These are phyloP conservation scores for Budorcas taxicolor DNA, from an alignment of 2,113 vertebrate species.

Conservation along the genomic window DNA sequence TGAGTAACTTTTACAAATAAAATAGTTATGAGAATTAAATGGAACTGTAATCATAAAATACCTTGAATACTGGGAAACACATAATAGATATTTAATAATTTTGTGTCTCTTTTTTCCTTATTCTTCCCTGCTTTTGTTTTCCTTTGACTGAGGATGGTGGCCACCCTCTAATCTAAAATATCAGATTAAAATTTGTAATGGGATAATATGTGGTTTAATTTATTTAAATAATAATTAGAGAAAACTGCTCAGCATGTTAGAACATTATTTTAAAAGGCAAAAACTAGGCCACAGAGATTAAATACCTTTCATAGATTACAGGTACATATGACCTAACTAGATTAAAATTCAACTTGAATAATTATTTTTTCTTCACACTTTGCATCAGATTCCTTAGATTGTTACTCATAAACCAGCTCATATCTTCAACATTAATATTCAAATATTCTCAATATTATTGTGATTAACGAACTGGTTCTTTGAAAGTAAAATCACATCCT, in stretches of 20 bases:
- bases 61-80: not conserved
- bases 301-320: not conserved
- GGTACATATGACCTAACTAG: not conserved
- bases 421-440: not conserved
- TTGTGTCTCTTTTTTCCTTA: not conserved
- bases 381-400: not conserved
- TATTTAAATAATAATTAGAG: not conserved
- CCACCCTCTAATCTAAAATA: not conserved
- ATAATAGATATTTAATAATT: not conserved
- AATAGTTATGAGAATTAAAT: not conserved
- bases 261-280: not conserved
- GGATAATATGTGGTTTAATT: not conserved
- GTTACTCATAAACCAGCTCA: not conserved
- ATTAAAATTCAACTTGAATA: not conserved
- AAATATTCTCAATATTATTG: constrained; percentile 19
- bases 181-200: not conserved
- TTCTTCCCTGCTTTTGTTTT: not conserved
- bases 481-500: constrained; percentile 1
- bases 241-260: not conserved
- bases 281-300: not conserved
- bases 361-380: not conserved
- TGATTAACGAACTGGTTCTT: constrained; percentile 15
- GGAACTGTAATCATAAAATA: not conserved
- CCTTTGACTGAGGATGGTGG: fast-evolving
- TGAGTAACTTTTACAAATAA: not conserved